These are phyloP conservation scores for Dendrocincla tyrannina DNA, from an alignment of 2,797 vertebrate species.

Conservation along the genomic window DNA sequence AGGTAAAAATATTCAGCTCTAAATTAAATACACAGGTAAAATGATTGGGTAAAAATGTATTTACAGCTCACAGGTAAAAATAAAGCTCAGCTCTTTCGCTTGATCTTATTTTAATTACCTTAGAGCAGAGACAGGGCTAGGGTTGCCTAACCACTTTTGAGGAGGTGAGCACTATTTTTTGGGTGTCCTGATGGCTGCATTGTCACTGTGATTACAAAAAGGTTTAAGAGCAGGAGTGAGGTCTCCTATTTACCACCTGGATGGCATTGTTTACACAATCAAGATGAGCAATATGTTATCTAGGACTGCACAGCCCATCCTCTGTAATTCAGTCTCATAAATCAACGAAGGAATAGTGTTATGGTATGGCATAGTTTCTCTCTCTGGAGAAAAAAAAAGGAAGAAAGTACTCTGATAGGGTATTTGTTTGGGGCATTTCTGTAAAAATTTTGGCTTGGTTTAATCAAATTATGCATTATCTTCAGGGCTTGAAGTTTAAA, in stretches of 20 bases:
- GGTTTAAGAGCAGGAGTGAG: not conserved
- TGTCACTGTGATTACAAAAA: not conserved
- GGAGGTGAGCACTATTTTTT: not conserved
- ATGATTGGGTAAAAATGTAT: not conserved
- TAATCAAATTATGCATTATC: not conserved
- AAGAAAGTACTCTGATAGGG: not conserved
- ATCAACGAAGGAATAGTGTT: not conserved
- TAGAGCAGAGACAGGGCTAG: not conserved
- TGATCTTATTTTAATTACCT: not conserved
- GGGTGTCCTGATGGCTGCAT: not conserved
- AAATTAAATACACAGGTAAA: not conserved
- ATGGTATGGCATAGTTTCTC: not conserved
- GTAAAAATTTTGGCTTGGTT: not conserved
- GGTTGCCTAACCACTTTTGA: not conserved
- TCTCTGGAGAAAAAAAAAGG: not conserved
- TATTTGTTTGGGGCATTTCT: not conserved
- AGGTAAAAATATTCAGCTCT: not conserved
- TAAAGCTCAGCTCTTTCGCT: not conserved
- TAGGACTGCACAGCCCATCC: not conserved
- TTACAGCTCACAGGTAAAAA: not conserved
- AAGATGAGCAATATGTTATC: not conserved
- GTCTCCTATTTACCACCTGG: not conserved
- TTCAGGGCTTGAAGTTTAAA: not conserved
- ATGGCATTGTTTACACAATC: not conserved
- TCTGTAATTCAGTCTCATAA: not conserved